Evolutionary conservation across 1,140 invertebrate species (phyloP).

Genomic region (Bombus terrestris): DNA sequence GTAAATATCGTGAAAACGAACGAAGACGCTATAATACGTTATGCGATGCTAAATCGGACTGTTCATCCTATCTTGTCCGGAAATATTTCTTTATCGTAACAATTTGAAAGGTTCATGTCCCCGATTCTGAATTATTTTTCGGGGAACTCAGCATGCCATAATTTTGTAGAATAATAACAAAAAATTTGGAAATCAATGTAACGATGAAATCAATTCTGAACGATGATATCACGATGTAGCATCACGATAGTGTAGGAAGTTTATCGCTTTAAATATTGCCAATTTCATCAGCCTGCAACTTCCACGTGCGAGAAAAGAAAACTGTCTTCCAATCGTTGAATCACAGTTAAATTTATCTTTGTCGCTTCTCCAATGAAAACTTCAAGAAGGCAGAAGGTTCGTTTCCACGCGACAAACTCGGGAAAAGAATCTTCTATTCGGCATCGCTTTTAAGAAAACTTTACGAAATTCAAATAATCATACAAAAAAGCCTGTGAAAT

Average conservation of each 20-base stretch:
- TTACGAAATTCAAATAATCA: neutral
- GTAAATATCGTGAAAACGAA: neutral
- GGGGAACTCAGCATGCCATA: neutral
- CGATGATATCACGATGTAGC: no score
- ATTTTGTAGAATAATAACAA: no score
- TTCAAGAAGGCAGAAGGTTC: no score
- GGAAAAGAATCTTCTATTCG: no score
- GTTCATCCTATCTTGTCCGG: neutral
- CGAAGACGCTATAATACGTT: neutral
- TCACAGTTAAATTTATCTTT: neutral
- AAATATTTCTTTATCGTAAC: neutral
- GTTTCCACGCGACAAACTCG: neutral
- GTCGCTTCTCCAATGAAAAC: neutral
- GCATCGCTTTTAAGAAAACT: neutral
- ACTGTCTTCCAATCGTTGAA: slow-evolving; percentile 11
- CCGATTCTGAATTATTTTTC: neutral
- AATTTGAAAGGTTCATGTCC: neutral
- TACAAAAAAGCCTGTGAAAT: neutral
- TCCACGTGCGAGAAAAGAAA: neutral
- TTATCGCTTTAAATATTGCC: neutral
- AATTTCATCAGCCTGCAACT: neutral
- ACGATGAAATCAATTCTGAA: no score
- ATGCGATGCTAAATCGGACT: neutral
- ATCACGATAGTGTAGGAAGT: neutral
- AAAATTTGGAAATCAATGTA: no score